A percentile compares a stretch with the other conserved stretches of the same genome.
Conservation (phyloP, 2,113 vertebrate species). For the Micronycteris hirsuta region DNA sequence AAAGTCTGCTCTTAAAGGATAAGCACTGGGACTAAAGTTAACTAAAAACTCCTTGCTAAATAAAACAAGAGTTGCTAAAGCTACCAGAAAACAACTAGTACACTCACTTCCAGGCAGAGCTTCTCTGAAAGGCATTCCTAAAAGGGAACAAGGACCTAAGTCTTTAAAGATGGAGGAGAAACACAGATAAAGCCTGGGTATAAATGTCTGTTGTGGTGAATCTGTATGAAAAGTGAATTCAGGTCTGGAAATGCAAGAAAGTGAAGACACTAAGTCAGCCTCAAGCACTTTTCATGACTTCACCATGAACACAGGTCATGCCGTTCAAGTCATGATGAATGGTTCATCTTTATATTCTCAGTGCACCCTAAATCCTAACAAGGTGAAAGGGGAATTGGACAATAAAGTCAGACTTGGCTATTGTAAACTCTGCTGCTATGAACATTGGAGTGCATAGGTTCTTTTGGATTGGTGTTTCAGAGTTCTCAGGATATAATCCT, state of each 20-base stretch:
- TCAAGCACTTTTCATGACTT: not conserved
- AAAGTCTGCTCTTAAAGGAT: not conserved
- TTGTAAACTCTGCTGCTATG: too few species aligned
- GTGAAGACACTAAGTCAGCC: not conserved
- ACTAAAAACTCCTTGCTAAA: not conserved
- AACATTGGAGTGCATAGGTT: too few species aligned
- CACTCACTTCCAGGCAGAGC: not conserved
- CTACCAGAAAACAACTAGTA: not conserved
- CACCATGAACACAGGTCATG: not conserved
- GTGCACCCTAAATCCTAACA: not conserved
- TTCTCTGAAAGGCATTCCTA: not conserved
- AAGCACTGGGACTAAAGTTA: not conserved
- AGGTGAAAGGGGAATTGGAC: not conserved
- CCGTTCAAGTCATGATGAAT: rapidly evolving
- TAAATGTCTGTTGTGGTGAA: not conserved
- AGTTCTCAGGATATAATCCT: too few species aligned
- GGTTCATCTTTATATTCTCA: not conserved
- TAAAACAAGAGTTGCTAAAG: not conserved
- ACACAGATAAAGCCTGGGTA: not conserved
- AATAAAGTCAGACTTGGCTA: not conserved
- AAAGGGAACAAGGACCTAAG: not conserved
- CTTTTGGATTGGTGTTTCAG: too few species aligned
- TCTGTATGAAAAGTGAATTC: not conserved
- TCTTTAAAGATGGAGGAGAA: not conserved
- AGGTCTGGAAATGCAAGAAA: not conserved